A percentile compares a stretch with the other conserved stretches of the same genome.
These are phyloP conservation scores for Agonopterix heracliana DNA, from an alignment of 2,888 invertebrate genomes.

Conservation along the genomic window DNA sequence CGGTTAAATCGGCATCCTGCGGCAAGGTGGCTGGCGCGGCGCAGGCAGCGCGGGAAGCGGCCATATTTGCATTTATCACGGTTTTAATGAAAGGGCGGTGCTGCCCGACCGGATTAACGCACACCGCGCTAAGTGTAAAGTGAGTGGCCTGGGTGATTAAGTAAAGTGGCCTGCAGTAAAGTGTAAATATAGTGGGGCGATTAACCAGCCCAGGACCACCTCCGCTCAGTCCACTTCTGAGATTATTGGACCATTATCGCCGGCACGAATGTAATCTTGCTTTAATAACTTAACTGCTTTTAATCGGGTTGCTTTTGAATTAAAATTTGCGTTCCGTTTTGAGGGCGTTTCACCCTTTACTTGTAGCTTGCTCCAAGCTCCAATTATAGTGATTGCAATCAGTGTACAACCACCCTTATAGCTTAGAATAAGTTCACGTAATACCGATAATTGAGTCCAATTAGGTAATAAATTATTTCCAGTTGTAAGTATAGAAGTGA, in stretches of 20 bases:
- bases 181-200: constrained; percentile 27
- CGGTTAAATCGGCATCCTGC: constrained; percentile 11
- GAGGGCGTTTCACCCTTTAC: background rate
- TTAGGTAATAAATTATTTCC: background rate
- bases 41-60: constrained; percentile 10
- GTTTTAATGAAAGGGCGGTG: constrained; percentile 15
- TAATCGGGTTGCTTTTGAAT: constrained; percentile 4
- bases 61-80: constrained; percentile 14
- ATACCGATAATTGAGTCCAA: background rate
- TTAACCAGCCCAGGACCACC: constrained; percentile 5
- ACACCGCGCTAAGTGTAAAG: constrained; percentile 26
- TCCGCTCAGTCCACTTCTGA: constrained; percentile 14
- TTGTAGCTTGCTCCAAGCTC: too few relatives aligned
- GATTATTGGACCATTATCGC: constrained; percentile 28
- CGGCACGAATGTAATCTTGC: constrained; percentile 20
- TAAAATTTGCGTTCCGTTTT: constrained; percentile 17
- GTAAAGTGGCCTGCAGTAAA: constrained; percentile 30
- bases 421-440: background rate
- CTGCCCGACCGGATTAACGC: constrained; percentile 14
- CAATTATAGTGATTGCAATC: background rate
- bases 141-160: constrained; percentile 33
- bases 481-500: background rate
- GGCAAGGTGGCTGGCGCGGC: background rate
- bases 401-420: background rate
- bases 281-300: constrained; percentile 23